Conservation (phyloP, 2,888 invertebrate genomes). For the Dasypogon diadema region DNA sequence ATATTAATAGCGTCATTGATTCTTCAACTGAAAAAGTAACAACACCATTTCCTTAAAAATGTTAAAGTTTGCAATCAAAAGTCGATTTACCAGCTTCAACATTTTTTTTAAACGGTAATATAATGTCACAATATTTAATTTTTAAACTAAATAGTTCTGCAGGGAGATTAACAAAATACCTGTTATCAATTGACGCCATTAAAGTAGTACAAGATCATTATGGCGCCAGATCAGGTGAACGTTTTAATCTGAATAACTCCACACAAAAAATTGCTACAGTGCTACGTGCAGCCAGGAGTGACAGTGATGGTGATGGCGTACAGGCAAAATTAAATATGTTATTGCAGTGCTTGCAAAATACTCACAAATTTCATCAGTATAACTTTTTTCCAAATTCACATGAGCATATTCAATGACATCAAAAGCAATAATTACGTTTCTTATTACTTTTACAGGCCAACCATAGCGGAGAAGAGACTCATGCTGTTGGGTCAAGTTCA, state of each 20-base stretch:
- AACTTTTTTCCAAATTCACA: not conserved
- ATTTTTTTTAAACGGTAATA: no score
- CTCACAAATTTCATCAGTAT: not conserved
- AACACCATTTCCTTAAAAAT: no score
- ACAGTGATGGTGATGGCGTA: conserved; percentile 30
- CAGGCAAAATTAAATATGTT: not conserved
- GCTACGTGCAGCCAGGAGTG: conserved; percentile 30
- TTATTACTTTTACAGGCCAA: conserved; percentile 29
- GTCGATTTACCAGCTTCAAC: no score
- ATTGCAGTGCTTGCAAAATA: not conserved
- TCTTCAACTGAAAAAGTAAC: no score
- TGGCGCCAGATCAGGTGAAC: not conserved
- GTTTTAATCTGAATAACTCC: not conserved
- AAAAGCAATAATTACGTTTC: not conserved
- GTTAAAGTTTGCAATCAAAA: no score
- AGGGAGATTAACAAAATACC: not conserved
- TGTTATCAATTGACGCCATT: not conserved
- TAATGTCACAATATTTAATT: no score
- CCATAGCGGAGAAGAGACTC: not conserved
- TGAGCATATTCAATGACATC: not conserved
- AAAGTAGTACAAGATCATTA: not conserved
- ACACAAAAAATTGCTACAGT: not conserved
- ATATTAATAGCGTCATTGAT: no score
- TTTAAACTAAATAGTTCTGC: not conserved
- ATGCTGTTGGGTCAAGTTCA: conserved; percentile 33